Evolutionary conservation across 2,888 invertebrate species (phyloP).

Genomic region (Idaea aversata): DNA sequence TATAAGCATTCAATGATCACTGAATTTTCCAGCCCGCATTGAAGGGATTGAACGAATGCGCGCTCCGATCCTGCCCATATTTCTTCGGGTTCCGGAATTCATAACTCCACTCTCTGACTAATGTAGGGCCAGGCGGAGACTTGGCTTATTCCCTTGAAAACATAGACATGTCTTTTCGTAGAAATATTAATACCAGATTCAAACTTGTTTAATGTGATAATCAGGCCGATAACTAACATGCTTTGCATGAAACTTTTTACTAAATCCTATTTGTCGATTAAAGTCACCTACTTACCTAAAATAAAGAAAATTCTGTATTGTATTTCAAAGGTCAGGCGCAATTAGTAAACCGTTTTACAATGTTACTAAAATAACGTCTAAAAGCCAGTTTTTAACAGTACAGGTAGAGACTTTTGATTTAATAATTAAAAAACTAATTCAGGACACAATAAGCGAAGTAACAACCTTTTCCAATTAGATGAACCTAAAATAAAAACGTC

Average conservation of each 20-base stretch:
- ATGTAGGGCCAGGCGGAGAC: neutral
- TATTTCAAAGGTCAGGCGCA: neutral
- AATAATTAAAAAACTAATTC: neutral
- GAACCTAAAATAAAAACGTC: neutral
- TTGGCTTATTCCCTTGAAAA: neutral
- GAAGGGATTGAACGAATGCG: neutral
- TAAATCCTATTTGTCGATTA: neutral
- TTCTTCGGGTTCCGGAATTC: constrained; percentile 45
- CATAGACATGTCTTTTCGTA: neutral
- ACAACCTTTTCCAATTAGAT: neutral
- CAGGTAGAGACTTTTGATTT: neutral
- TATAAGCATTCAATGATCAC: constrained; percentile 1
- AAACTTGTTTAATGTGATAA: too few species aligned
- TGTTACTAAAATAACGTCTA: neutral
- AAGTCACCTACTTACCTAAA: neutral
- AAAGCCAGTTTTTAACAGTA: neutral
- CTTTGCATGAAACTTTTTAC: neutral
- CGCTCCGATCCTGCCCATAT: neutral
- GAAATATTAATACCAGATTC: too few species aligned
- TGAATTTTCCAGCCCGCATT: neutral
- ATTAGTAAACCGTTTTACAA: neutral
- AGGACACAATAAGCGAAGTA: neutral
- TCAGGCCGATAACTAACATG: neutral
- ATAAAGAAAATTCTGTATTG: neutral
- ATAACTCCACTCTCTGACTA: constrained; percentile 43